Base-by-base conservation (phyloP, 2,113 vertebrate genomes). In the Embiotoca jacksoni region DNA sequence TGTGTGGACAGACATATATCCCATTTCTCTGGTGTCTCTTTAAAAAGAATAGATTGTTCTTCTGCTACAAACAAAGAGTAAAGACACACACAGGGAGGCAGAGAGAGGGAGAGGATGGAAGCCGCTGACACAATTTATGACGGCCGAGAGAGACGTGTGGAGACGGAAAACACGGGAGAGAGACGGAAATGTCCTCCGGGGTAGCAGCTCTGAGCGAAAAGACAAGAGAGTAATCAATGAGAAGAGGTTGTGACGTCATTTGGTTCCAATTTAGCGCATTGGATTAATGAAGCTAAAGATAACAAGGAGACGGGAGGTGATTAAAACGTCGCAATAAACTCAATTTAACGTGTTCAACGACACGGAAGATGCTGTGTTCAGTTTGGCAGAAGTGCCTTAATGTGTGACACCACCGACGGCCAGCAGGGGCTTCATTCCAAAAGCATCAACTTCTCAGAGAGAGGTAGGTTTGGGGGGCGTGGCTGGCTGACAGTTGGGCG, bases 1-100 rank as follows among this genome's bases (percentile, higher is more conserved):
- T 82, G 79, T 75, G 74, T 77, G 72, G 46, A 79, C 60, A 14
- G 78, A 86, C 81, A 61, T 87, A 78, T 78, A 88, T 91, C 85
- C 83, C 73, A 89, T 90, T 85, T 88, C 91, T 90, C 88, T 83
- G 75, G 81, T 90, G 87, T 90, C 92, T 91, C 88, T 90, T 90
- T 92, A 92, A 93, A 90, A 90, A 90, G 87, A 92, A 92, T 90
- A 88, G 89, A 92, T 93, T 85, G 92, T 89, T 88, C 72, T 85
- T 84, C 72, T 72, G 80, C 87, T 56, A 60, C 86, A 87, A 90
- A 90, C 89, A 88, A 88, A 90, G 85, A 91, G 78, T 84, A 57
- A 88, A 91, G 73, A 85, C 80, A 65, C 75, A 85, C 56, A 82
- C n/a, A 35, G 41, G 41, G 47, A 23, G 8, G 46, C 37, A 14